These are phyloP conservation scores for Ceratina calcarata DNA, from an alignment of 1,140 invertebrate genomes.

Conservation along the genomic window DNA sequence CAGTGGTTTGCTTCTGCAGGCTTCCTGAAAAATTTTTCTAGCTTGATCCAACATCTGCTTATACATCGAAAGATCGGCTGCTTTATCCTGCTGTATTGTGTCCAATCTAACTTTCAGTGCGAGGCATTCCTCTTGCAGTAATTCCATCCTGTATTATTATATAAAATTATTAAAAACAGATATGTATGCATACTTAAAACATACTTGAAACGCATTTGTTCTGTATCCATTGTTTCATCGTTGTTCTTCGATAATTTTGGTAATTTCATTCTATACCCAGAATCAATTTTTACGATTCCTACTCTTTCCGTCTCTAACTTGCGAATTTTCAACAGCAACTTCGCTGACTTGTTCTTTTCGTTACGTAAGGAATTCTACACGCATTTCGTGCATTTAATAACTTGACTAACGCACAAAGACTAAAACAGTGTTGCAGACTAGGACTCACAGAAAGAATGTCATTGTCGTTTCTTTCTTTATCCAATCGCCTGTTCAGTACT, in stretches of 20 bases:
- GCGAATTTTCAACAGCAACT: constrained; percentile 72
- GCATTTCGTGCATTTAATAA: background rate
- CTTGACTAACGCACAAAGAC: background rate
- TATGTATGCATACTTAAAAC: background rate
- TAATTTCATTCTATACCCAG: constrained; percentile 57
- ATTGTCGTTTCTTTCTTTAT: constrained; percentile 77
- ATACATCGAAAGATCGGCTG: constrained; percentile 68
- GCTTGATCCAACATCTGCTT: constrained; percentile 71
- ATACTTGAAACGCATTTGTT: constrained; percentile 69
- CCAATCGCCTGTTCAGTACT: constrained; percentile 78
- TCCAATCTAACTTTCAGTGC: constrained; percentile 72
- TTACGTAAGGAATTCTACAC: constrained; percentile 68
- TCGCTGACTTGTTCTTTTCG: constrained; percentile 70
- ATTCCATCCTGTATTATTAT: constrained; percentile 67
- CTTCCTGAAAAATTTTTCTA: constrained; percentile 68
- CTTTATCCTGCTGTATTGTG: constrained; percentile 73
- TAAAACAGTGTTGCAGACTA: background rate
- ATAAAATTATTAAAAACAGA: background rate
- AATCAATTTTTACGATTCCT: constrained; percentile 57
- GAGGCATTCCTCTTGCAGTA: constrained; percentile 77
- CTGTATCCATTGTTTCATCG: constrained; percentile 23
- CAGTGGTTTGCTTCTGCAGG: constrained; percentile 49
- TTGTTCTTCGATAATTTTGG: constrained; percentile 28
- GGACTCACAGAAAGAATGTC: constrained; percentile 51
- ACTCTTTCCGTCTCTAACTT: constrained; percentile 71